Percentiles rank a stretch among this genome's conserved stretches.
Conservation (phyloP, 2,113 vertebrate genomes). For the Eublepharis macularius region DNA sequence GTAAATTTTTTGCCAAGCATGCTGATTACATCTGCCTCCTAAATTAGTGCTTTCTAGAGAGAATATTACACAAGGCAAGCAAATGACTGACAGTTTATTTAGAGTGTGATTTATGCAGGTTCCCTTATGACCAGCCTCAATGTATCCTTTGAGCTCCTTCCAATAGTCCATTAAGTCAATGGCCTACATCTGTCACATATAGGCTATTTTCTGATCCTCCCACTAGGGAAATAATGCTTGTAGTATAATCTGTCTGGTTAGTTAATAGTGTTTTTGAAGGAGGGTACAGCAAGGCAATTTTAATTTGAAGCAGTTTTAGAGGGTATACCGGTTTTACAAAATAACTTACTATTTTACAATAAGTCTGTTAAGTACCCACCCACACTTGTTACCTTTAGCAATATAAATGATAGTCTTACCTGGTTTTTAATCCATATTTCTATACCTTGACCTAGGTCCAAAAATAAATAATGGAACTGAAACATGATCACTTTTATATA, state of each 20-base stretch:
- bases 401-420: neutral
- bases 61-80: conserved; percentile 30
- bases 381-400: neutral
- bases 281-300: neutral
- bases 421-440: neutral
- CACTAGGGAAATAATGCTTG: neutral
- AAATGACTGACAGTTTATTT: conserved; percentile 38
- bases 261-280: neutral
- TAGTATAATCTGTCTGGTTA: neutral
- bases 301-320: neutral
- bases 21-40: conserved; percentile 21
- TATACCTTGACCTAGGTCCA: neutral
- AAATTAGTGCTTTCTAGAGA: conserved; percentile 37
- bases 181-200: neutral
- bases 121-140: neutral
- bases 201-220: neutral
- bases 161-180: neutral
- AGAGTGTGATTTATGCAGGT: neutral
- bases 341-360: neutral
- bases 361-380: neutral
- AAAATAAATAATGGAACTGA: neutral
- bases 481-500: neutral
- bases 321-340: neutral
- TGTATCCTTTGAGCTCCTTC: neutral
- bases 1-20: conserved; percentile 12